phyloP scores from a whole-genome alignment of 2,888 invertebrate species.

The Tenthredo mesomela region DNA sequence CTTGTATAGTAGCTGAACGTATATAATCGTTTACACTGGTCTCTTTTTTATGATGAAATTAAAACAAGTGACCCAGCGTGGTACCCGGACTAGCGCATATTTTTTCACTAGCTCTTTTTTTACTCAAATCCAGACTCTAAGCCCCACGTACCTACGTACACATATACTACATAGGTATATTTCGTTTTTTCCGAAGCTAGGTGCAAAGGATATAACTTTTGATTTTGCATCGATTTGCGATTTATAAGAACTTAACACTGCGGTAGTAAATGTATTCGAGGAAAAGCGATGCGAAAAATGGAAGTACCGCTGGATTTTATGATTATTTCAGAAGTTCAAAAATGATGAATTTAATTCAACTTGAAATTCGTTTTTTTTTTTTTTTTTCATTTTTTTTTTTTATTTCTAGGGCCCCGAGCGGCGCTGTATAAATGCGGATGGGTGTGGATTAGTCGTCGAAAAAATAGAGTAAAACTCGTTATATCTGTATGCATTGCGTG shows the following conservation, averaged over 20 bases:
- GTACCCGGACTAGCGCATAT: background rate
- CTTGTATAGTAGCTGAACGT: slow-evolving; percentile 26
- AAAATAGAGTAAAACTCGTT: slow-evolving; percentile 35
- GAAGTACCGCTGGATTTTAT: background rate
- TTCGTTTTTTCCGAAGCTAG: slow-evolving; percentile 1
- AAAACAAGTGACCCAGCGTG: slow-evolving; percentile 49
- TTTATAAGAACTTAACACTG: background rate
- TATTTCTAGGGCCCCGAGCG: background rate
- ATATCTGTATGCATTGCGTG: slow-evolving; percentile 46
- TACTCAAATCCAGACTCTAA: slow-evolving; percentile 29
- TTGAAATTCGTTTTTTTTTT: background rate
- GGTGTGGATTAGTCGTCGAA: slow-evolving; percentile 32
- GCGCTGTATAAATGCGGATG: slow-evolving; percentile 25
- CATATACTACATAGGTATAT: background rate
- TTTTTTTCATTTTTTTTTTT: background rate
- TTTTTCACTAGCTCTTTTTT: slow-evolving; percentile 22
- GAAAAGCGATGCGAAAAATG: background rate
- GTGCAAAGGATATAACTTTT: slow-evolving; percentile 10
- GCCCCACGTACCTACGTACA: background rate
- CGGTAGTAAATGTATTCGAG: background rate
- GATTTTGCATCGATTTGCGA: background rate
- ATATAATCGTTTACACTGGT: slow-evolving; percentile 35
- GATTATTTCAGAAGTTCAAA: background rate
- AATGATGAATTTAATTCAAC: background rate
- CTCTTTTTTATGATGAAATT: slow-evolving; percentile 43